A percentile compares a stretch with the other conserved stretches of the same genome.
Conservation (phyloP, 2,888 invertebrate species). For the Sericinus montela region DNA sequence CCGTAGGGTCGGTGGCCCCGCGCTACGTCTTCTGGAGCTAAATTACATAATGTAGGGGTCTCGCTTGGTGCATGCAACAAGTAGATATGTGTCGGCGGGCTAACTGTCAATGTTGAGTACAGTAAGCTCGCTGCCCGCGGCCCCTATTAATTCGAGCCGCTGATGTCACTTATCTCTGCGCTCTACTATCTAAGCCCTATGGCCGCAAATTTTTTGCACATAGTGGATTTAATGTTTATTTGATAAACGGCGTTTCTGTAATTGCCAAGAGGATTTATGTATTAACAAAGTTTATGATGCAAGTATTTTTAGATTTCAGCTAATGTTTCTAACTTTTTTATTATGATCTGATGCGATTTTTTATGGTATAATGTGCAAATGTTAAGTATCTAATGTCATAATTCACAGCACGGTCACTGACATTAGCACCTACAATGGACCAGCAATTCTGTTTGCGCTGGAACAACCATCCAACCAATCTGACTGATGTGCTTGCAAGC, state of each 20-base stretch:
- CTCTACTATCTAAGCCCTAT: slow-evolving; percentile 78
- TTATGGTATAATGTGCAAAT: slow-evolving; percentile 41
- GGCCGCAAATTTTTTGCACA: slow-evolving; percentile 76
- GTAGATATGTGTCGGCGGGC: slow-evolving; percentile 76
- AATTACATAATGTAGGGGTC: slow-evolving; percentile 79
- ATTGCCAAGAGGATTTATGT: slow-evolving; percentile 41
- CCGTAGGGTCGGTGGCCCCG: slow-evolving; percentile 78
- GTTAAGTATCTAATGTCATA: slow-evolving; percentile 36
- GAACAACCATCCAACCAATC: slow-evolving; percentile 95
- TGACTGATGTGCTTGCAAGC: slow-evolving; percentile 93
- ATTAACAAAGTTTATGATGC: slow-evolving; percentile 46
- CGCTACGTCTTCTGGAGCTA: slow-evolving; percentile 71
- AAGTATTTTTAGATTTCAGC: slow-evolving; percentile 23
- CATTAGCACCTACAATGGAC: slow-evolving; percentile 82
- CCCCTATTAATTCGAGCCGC: slow-evolving; percentile 78
- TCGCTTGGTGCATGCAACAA: slow-evolving; percentile 77
- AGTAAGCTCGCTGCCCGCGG: slow-evolving; percentile 77
- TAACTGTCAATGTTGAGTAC: slow-evolving; percentile 80
- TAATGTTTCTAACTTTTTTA: slow-evolving; percentile 22
- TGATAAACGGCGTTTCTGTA: slow-evolving; percentile 66
- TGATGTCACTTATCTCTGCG: slow-evolving; percentile 78
- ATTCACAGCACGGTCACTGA: slow-evolving; percentile 77
- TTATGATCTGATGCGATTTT: slow-evolving; percentile 26
- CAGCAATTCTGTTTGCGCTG: slow-evolving; percentile 96
- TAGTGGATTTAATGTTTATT: slow-evolving; percentile 62